phyloP scores from a whole-genome alignment of 2,113 vertebrate species.

The Cochlearius cochlearius region DNA sequence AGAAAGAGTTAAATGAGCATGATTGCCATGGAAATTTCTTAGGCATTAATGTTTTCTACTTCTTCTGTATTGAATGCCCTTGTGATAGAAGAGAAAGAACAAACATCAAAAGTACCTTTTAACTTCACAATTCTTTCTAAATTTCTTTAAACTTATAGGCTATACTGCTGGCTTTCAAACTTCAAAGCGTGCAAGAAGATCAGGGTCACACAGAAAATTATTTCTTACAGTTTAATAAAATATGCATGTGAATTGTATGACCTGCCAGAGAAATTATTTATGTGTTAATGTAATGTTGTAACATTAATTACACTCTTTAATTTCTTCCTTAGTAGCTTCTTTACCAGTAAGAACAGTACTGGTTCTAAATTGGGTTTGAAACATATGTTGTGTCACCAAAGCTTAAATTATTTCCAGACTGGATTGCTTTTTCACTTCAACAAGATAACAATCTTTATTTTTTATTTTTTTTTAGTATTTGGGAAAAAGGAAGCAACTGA shows the following conservation, averaged over 20 bases:
- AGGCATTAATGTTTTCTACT: slow-evolving; percentile 72
- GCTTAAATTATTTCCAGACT: background rate
- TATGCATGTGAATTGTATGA: slow-evolving; percentile 78
- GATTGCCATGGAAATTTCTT: slow-evolving; percentile 70
- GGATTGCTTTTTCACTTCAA: background rate
- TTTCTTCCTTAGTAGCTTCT: slow-evolving; percentile 13
- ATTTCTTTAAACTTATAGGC: slow-evolving; percentile 83
- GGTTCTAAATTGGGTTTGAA: background rate
- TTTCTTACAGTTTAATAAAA: slow-evolving; percentile 79
- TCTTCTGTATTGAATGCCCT: slow-evolving; percentile 73
- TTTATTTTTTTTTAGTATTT: background rate
- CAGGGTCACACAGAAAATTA: slow-evolving; percentile 78
- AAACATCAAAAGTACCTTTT: slow-evolving; percentile 86
- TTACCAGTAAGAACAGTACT: background rate
- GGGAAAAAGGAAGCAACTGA: background rate
- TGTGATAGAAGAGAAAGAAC: slow-evolving; percentile 78
- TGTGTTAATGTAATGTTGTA: slow-evolving; percentile 76
- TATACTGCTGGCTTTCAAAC: slow-evolving; percentile 79
- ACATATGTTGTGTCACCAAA: background rate
- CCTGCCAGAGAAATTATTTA: slow-evolving; percentile 77
- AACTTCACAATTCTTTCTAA: slow-evolving; percentile 82
- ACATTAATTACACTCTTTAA: slow-evolving; percentile 72
- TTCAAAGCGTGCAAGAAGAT: slow-evolving; percentile 78
- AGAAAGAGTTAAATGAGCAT: slow-evolving; percentile 75
- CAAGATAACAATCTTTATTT: background rate